Conservation (phyloP, 1,140 invertebrate genomes). For the Tetragnatha versicolor region DNA sequence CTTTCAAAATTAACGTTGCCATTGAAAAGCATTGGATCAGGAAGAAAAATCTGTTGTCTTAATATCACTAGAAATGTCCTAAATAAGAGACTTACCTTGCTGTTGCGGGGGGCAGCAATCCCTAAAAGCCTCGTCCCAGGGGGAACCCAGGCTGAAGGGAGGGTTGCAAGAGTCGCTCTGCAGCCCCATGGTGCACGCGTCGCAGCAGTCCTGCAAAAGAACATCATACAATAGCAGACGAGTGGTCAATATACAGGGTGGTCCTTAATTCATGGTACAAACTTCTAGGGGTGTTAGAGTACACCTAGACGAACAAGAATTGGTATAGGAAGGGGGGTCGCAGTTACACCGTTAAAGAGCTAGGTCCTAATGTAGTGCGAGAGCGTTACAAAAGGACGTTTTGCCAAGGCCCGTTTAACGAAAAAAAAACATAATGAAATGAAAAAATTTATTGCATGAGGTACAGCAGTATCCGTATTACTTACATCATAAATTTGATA, state of each 20-base stretch:
- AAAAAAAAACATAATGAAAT: no score
- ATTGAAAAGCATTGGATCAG: no score
- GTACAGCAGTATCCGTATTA: no score
- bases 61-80: no score
- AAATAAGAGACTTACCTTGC: no score
- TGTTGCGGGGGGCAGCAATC: slow-evolving; percentile 68
- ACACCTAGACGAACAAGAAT: not conserved
- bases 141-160: slow-evolving; percentile 66
- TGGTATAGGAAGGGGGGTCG: not conserved
- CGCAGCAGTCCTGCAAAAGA: slow-evolving; percentile 13
- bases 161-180: slow-evolving; percentile 58
- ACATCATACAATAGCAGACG: not conserved
- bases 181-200: slow-evolving; percentile 9
- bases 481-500: no score
- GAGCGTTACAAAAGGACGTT: not conserved
- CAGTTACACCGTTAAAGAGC: not conserved
- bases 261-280: not conserved
- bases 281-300: not conserved
- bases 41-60: no score
- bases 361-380: not conserved
- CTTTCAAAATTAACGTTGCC: no score
- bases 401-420: not conserved
- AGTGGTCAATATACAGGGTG: not conserved
- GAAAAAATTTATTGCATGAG: no score
- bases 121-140: slow-evolving; percentile 68